A percentile compares a stretch with the other conserved stretches of the same genome.
phyloP scores from a whole-genome alignment of 1,140 invertebrate species.

The Branchinecta lindahli region DNA sequence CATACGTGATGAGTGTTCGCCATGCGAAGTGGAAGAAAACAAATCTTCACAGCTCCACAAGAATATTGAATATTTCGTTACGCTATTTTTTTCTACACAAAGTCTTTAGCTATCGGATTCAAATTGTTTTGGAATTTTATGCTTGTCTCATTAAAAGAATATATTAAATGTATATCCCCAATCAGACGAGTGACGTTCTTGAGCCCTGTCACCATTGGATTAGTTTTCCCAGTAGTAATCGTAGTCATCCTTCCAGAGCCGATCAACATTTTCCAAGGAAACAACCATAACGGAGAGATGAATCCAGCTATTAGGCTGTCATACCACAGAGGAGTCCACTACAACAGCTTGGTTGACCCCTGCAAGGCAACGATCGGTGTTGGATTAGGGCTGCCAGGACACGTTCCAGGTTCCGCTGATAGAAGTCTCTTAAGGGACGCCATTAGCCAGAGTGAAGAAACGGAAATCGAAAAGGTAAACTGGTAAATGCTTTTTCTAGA shows the following conservation, averaged over 20 bases:
- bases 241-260: conserved; percentile 44
- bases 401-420: conserved; percentile 61
- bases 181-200: too few relatives aligned
- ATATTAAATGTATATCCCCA: too few relatives aligned
- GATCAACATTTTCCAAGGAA: conserved; percentile 76
- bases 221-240: not conserved
- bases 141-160: too few relatives aligned
- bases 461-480: conserved; percentile 60
- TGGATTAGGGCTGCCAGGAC: conserved; percentile 67
- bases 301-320: conserved; percentile 73
- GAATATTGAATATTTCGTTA: too few relatives aligned
- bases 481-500: not conserved
- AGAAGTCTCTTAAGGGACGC: conserved; percentile 60
- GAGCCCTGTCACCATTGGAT: too few relatives aligned
- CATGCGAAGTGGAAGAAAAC: too few relatives aligned
- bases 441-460: conserved; percentile 60
- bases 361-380: conserved; percentile 70
- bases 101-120: too few relatives aligned
- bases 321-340: conserved; percentile 77
- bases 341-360: conserved; percentile 80
- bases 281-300: conserved; percentile 41
- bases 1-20: too few relatives aligned
- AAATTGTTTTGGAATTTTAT: too few relatives aligned
- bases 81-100: too few relatives aligned
- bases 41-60: too few relatives aligned